Conservation (phyloP, 2,797 vertebrate species). For the Nannoperca australis region DNA sequence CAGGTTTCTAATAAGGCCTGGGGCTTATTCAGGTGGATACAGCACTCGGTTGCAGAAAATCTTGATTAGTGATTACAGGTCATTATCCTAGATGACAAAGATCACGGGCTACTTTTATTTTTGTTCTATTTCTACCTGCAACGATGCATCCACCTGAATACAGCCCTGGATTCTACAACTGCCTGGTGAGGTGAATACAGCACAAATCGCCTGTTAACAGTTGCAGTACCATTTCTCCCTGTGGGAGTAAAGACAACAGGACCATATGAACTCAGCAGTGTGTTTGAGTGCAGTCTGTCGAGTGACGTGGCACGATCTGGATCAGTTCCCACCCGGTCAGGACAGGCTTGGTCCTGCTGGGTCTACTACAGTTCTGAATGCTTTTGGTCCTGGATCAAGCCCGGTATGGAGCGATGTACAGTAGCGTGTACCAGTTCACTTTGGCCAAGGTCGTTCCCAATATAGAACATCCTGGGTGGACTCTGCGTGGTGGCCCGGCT, state of each 20-base stretch:
- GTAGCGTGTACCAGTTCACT: conserved; percentile 73
- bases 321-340: conserved; percentile 68
- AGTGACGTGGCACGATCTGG: conserved; percentile 76
- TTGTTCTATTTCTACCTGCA: conserved; percentile 60
- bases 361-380: conserved; percentile 75
- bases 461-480: conserved; percentile 73
- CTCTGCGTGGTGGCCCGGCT: conserved; percentile 64
- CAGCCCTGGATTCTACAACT: conserved; percentile 74
- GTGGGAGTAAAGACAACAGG: conserved; percentile 75
- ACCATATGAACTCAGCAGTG: conserved; percentile 82
- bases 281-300: conserved; percentile 75
- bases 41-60: conserved; percentile 65
- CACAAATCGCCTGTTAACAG: conserved; percentile 73
- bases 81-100: conserved; percentile 60
- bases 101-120: conserved; percentile 45
- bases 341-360: conserved; percentile 70
- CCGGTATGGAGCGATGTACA: conserved; percentile 77
- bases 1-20: conserved; percentile 86
- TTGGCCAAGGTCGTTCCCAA: conserved; percentile 73
- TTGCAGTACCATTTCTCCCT: conserved; percentile 66
- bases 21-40: conserved; percentile 76
- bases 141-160: conserved; percentile 75
- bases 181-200: conserved; percentile 74
- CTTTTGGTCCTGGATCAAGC: conserved; percentile 82
- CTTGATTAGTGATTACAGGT: conserved; percentile 55